A percentile compares a stretch with the other conserved stretches of the same genome.
These are phyloP conservation scores for Alloplasta piceator DNA, from an alignment of 2,888 invertebrate genomes.

Conservation along the genomic window DNA sequence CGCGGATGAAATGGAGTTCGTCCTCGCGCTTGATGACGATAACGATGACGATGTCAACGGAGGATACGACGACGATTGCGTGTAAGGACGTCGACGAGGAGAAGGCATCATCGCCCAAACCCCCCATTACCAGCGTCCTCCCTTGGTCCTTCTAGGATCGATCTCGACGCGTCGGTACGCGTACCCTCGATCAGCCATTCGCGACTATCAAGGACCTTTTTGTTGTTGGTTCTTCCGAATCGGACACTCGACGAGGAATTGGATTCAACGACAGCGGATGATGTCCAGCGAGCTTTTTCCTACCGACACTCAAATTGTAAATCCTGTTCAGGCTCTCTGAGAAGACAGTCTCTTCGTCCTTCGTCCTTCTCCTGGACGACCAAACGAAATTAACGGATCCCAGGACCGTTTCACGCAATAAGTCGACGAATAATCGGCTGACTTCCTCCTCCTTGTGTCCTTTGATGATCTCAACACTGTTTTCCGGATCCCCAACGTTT, in stretches of 20 bases:
- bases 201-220: constrained; percentile 60
- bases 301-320: background rate
- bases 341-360: too few species aligned
- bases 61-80: constrained; percentile 74
- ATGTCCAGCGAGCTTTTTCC: background rate
- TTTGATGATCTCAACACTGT: background rate
- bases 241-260: too few species aligned
- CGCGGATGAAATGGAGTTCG: background rate
- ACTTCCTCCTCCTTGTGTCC: constrained; percentile 1
- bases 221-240: too few species aligned
- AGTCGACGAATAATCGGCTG: too few species aligned
- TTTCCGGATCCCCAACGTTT: background rate
- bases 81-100: constrained; percentile 79
- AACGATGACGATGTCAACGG: constrained; percentile 55
- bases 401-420: background rate
- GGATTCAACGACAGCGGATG: too few species aligned
- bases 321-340: background rate
- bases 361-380: constrained; percentile 36
- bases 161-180: constrained; percentile 74
- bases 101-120: constrained; percentile 83
- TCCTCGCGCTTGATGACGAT: constrained; percentile 6
- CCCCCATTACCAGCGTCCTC: constrained; percentile 82
- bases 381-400: background rate
- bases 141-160: constrained; percentile 72
- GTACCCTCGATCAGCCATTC: constrained; percentile 79